Evolutionary conservation across 2,113 vertebrate species (phyloP).

Genomic region (Macrotis lagotis): DNA sequence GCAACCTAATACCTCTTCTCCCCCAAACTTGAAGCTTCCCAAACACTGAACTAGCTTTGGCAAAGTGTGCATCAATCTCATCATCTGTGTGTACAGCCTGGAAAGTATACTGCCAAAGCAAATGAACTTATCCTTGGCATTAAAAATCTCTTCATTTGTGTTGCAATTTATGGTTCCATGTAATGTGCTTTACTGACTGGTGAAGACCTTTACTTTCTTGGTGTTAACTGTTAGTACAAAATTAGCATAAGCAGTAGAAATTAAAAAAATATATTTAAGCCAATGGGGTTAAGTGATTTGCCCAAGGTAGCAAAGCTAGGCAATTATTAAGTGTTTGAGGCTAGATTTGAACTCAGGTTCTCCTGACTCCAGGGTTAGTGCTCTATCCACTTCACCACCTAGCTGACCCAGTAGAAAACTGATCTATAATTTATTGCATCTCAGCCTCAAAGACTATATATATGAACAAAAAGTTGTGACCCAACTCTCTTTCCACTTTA

Average conservation of each 20-base stretch:
- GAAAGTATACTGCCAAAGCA: neutral
- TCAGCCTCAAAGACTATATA: neutral
- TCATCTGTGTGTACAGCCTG: neutral
- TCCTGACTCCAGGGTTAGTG: too few relatives aligned
- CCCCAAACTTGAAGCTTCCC: neutral
- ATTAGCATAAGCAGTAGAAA: neutral
- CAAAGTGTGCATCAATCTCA: too few relatives aligned
- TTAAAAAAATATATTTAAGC: too few relatives aligned
- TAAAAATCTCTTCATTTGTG: neutral
- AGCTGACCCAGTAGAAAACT: too few relatives aligned
- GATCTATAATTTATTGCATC: too few relatives aligned
- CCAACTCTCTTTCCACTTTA: neutral
- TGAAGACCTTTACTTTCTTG: neutral
- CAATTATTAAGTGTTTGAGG: too few relatives aligned
- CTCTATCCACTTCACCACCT: too few relatives aligned
- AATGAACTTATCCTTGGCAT: neutral
- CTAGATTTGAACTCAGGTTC: too few relatives aligned
- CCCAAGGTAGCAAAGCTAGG: too few relatives aligned
- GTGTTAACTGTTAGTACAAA: neutral
- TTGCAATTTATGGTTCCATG: neutral
- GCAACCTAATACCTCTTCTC: too few relatives aligned
- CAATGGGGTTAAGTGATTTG: too few relatives aligned
- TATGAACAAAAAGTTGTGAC: neutral
- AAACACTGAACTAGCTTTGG: neutral
- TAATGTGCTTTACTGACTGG: neutral